phyloP scores from a whole-genome alignment of 2,113 vertebrate species.

The Etia nguti region DNA sequence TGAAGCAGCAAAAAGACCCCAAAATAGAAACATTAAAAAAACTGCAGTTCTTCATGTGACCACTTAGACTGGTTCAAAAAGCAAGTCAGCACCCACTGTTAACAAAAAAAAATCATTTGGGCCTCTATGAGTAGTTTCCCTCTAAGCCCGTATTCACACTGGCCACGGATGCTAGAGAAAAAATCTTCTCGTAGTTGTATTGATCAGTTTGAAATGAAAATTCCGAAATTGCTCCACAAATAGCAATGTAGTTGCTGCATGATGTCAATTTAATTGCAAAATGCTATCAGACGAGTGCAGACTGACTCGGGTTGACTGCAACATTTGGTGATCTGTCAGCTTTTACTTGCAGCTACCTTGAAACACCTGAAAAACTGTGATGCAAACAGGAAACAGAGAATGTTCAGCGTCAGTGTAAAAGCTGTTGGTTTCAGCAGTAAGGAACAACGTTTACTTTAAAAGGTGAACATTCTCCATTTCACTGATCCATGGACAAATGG shows the following conservation, averaged over 20 bases:
- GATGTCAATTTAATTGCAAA: not conserved
- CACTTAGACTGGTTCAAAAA: not conserved
- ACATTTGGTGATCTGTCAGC: not conserved
- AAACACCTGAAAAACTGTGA: not conserved
- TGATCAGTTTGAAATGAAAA: not conserved
- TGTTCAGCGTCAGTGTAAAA: not conserved
- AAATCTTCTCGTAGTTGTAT: not conserved
- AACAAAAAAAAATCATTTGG: not conserved
- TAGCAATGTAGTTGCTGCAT: not conserved
- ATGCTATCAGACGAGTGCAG: not conserved
- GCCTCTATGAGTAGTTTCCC: not conserved
- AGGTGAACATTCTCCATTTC: not conserved
- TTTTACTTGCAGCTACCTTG: not conserved
- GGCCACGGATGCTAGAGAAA: not conserved
- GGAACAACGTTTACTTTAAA: not conserved
- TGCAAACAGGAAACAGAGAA: not conserved
- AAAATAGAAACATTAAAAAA: not conserved
- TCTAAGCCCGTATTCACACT: not conserved
- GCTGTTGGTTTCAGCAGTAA: not conserved
- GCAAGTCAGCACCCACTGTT: not conserved
- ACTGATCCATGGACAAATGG: not conserved
- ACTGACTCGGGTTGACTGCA: not conserved
- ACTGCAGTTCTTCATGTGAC: rapidly evolving
- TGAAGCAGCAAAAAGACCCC: not conserved
- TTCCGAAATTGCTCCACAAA: not conserved